Evolutionary conservation across 2,797 vertebrate species (phyloP), one percentile per base, ranked within the genome.

Genomic region (Bufotes viridis): DNA sequence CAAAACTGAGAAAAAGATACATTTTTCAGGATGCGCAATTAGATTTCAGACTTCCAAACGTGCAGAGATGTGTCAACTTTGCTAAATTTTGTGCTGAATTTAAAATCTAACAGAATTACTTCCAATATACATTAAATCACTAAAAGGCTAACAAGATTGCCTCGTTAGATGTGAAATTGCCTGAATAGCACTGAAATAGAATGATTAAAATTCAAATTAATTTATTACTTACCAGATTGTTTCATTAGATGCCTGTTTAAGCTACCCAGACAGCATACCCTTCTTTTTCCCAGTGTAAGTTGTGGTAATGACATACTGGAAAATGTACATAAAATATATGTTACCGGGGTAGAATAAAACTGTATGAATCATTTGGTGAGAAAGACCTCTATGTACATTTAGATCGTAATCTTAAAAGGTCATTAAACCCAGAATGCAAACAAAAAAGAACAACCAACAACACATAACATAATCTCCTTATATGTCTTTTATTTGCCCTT

Each of bases 101-200:
- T 81, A 22, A 87, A 87, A 72, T 81, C 67, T 53, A 72, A 81
- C 65, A 76, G 57, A 83, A 87, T 67, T 87, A 78, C 72, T 78
- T 87, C 53, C 55, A 81, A 87, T 82, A 82, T 87, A 60, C 49
- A 82, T 76, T 76, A 84, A 84, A 80, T 85, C 55, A 55, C 34
- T 84, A 72, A 80, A 88, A 88, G 82, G 24, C 82, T 88, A 78
- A 88, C 78, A 78, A 78, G 78, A 88, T 51, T 85, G 82, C 69
- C 78, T 85, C 78, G 72, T 89, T 89, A 85, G 78, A 65, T 89
- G 87, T 70, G 58, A 74, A 89, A 82, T 85, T 76, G 78, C 58
- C 78, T 76, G 69, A 60, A 67, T 58, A 89, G 78, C 58, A 57
- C 57, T 67, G 70, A 85, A 89, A 80, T 85, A 63, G 58, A 85